Conservation (phyloP, 2,888 invertebrate genomes). For the Serripes groenlandicus region DNA sequence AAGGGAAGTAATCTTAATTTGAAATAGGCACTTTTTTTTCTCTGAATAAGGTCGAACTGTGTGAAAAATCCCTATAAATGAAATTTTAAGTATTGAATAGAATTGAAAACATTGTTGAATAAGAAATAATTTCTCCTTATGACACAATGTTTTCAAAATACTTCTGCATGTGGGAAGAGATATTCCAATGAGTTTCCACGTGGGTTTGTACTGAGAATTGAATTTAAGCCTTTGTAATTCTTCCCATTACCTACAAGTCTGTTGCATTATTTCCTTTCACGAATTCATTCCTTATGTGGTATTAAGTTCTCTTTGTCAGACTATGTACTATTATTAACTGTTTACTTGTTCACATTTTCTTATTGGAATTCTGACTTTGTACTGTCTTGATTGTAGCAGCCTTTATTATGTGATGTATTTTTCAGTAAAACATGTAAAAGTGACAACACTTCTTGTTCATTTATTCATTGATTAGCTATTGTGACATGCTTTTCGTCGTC, state of each 20-base stretch:
- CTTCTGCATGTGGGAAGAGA: background rate
- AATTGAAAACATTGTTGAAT: background rate
- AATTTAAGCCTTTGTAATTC: too few relatives aligned
- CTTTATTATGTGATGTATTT: conserved; percentile 68
- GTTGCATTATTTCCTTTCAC: too few relatives aligned
- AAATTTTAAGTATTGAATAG: background rate
- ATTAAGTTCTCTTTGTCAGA: background rate
- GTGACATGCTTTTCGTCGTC: too few relatives aligned
- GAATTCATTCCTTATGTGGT: conserved; percentile 5
- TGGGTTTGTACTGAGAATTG: too few relatives aligned
- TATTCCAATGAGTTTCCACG: too few relatives aligned
- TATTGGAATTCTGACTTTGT: conserved; percentile 3
- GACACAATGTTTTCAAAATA: background rate
- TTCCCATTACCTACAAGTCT: too few relatives aligned
- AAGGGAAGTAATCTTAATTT: too few relatives aligned
- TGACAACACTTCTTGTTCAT: conserved; percentile 2
- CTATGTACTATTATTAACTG: background rate
- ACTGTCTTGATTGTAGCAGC: conserved; percentile 52
- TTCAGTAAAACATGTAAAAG: conserved; percentile 63
- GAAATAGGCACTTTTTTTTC: too few relatives aligned
- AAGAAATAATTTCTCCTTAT: background rate
- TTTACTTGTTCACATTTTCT: background rate
- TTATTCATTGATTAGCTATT: too few relatives aligned
- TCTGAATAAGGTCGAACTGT: too few relatives aligned
- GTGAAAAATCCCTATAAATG: too few relatives aligned